Evolutionary conservation across 1,140 invertebrate species (phyloP).

Genomic region (Mycetomoellerius zeteki): DNA sequence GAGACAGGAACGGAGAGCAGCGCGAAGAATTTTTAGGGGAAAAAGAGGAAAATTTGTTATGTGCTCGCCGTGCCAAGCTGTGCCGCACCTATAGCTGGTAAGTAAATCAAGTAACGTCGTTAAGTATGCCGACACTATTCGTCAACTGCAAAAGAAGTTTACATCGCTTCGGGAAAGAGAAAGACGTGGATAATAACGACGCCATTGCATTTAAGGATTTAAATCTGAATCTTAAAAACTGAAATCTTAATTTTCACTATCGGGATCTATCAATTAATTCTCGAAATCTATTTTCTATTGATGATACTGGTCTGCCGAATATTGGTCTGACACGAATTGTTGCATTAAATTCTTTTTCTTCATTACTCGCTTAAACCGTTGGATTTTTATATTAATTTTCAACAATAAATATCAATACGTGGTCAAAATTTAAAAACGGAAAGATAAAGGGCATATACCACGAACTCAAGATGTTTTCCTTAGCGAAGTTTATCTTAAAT

Average conservation of each 20-base stretch:
- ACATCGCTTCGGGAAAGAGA: not conserved
- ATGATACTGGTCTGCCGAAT: not conserved
- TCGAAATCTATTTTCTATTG: not conserved
- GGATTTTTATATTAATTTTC: not conserved
- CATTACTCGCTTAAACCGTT: not conserved
- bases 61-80: not conserved
- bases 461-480: no score
- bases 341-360: no score
- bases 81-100: not conserved
- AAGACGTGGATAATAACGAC: not conserved
- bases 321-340: not conserved
- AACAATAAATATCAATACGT: no score
- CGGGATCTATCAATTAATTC: not conserved
- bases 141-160: slow-evolving; percentile 36
- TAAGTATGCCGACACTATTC: slow-evolving; percentile 37
- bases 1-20: no score
- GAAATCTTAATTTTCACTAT: not conserved
- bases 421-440: no score
- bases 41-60: slow-evolving; percentile 61
- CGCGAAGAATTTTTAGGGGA: not conserved
- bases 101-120: slow-evolving; percentile 50
- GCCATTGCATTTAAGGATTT: no score
- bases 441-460: no score
- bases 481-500: no score
- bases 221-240: not conserved